Conservation (phyloP, 2,113 vertebrate genomes). For the Istiophorus platypterus region DNA sequence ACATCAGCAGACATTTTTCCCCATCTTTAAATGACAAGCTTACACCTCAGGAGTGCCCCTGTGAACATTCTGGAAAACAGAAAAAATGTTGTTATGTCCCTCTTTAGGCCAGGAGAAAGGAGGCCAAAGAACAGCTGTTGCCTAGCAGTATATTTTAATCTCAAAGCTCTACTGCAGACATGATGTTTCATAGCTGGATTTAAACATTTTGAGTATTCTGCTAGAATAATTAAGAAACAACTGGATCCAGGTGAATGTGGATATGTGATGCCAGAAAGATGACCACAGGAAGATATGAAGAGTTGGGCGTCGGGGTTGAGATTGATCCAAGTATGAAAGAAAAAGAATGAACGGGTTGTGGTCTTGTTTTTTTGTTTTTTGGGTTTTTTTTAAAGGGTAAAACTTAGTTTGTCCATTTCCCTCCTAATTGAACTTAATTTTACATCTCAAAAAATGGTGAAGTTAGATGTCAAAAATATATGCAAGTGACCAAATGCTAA, state of each 20-base stretch:
- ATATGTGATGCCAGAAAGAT: not conserved
- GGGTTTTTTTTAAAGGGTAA: not conserved
- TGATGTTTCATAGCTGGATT: conserved; percentile 45
- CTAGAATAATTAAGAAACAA: conserved; percentile 31
- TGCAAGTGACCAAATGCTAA: not conserved
- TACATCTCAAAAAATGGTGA: not conserved
- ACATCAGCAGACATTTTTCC: not conserved
- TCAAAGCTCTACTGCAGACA: conserved; percentile 1
- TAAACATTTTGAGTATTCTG: not conserved
- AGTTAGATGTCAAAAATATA: not conserved
- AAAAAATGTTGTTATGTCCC: conserved; percentile 17
- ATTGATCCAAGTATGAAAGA: not conserved
- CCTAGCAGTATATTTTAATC: conserved; percentile 20
- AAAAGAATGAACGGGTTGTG: not conserved
- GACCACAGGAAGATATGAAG: not conserved
- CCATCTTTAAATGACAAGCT: conserved; percentile 22
- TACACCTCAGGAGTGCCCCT: conserved; percentile 2
- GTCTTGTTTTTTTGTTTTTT: not conserved
- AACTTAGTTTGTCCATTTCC: not conserved
- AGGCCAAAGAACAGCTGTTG: conserved; percentile 39
- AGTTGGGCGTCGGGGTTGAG: too few species aligned
- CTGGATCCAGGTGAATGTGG: conserved; percentile 22
- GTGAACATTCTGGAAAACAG: conserved; percentile 5
- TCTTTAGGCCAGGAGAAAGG: conserved; percentile 15
- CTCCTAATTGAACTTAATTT: not conserved